Percentiles rank a stretch among this genome's conserved stretches.
Evolutionary conservation across 2,113 vertebrate genomes (phyloP).

Genomic region (Sigmodon hispidus): DNA sequence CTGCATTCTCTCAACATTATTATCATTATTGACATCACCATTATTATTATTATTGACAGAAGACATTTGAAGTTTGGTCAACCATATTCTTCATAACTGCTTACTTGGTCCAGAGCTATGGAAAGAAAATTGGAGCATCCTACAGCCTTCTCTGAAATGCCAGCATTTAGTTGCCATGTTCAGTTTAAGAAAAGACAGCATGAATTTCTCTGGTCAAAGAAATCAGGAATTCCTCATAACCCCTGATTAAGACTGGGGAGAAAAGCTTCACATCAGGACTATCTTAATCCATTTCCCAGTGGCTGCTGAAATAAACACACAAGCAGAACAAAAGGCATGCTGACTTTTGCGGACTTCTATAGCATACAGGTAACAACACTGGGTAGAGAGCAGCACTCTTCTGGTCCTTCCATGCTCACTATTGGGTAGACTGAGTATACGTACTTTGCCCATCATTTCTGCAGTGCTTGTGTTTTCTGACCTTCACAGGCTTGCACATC

Average conservation of each 20-base stretch:
- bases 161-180: not conserved
- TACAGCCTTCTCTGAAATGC: not conserved
- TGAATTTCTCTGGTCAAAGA: not conserved
- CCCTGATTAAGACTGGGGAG: not conserved
- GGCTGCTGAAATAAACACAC: not conserved
- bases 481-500: not conserved
- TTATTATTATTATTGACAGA: not conserved
- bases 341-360: rapidly evolving
- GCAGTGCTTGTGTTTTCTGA: not conserved
- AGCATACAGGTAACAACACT: not conserved
- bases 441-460: not conserved
- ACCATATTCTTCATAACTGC: not conserved
- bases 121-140: not conserved
- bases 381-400: not conserved
- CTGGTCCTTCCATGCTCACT: not conserved
- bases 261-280: not conserved
- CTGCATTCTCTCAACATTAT: not conserved
- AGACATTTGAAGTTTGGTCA: not conserved
- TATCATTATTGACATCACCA: not conserved
- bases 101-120: not conserved
- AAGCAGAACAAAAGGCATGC: not conserved
- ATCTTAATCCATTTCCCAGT: not conserved
- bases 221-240: not conserved
- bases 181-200: not conserved
- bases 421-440: not conserved